Evolutionary conservation across 2,113 vertebrate species (phyloP).

Genomic region (Noturus placidus): DNA sequence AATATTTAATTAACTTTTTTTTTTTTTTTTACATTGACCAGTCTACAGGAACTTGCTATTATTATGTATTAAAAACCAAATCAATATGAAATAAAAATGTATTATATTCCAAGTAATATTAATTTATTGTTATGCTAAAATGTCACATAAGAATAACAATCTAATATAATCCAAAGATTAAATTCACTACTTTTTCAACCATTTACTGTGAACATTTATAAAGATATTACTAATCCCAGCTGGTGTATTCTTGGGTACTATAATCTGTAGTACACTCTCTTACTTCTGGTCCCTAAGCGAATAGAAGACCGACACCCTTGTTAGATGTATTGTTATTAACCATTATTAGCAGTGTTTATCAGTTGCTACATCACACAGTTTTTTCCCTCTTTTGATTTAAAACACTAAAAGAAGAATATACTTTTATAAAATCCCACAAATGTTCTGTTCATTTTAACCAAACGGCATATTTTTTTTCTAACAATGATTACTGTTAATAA

Average conservation of each 20-base stretch:
- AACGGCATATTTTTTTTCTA: background rate
- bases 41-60: too few relatives aligned
- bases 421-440: background rate
- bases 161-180: too few relatives aligned
- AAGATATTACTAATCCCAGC: background rate
- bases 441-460: background rate
- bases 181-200: background rate
- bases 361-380: background rate
- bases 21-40: too few relatives aligned
- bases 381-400: background rate
- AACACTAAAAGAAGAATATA: background rate
- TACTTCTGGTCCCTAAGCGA: background rate
- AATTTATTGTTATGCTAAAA: too few relatives aligned
- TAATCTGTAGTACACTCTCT: background rate
- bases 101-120: too few relatives aligned
- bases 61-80: too few relatives aligned
- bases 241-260: background rate
- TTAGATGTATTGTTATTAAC: background rate
- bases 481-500: background rate
- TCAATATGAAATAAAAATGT: too few relatives aligned
- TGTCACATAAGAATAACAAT: too few relatives aligned
- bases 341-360: background rate
- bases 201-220: background rate
- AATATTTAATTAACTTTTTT: too few relatives aligned
- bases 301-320: background rate